Conservation (phyloP, 2,888 invertebrate genomes). For the Watsonalla cultraria region DNA sequence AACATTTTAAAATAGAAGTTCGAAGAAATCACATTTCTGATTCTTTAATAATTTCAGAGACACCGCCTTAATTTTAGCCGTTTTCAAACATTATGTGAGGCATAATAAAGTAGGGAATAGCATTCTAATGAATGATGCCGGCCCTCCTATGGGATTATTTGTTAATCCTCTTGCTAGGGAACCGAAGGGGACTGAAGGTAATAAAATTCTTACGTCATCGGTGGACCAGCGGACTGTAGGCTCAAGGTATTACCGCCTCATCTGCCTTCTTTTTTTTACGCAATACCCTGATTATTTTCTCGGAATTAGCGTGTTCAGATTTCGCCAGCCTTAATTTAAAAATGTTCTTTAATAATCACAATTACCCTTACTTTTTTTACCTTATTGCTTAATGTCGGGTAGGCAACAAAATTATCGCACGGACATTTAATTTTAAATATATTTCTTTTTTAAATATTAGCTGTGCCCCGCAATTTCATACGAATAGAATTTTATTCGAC, state of each 20-base stretch:
- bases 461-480: too few relatives aligned
- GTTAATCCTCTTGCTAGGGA: constrained; percentile 72
- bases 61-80: constrained; percentile 54
- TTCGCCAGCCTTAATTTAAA: constrained; percentile 4
- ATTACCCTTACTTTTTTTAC: not conserved
- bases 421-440: too few relatives aligned
- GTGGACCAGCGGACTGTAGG: constrained; percentile 37
- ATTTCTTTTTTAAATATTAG: too few relatives aligned
- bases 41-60: constrained; percentile 4
- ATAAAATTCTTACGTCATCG: constrained; percentile 71
- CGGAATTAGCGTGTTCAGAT: constrained; percentile 29
- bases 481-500: too few relatives aligned
- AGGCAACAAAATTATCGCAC: too few relatives aligned
- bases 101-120: constrained; percentile 65
- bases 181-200: constrained; percentile 41
- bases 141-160: constrained; percentile 71
- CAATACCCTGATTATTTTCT: constrained; percentile 36
- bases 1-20: too few relatives aligned
- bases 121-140: constrained; percentile 74
- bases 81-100: constrained; percentile 48
- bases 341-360: too few relatives aligned
- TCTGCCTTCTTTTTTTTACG: constrained; percentile 43
- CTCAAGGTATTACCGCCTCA: constrained; percentile 53
- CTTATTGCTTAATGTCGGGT: not conserved
- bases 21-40: too few relatives aligned